These are phyloP conservation scores for Mimachlamys varia DNA, from an alignment of 2,888 invertebrate genomes.

Conservation along the genomic window DNA sequence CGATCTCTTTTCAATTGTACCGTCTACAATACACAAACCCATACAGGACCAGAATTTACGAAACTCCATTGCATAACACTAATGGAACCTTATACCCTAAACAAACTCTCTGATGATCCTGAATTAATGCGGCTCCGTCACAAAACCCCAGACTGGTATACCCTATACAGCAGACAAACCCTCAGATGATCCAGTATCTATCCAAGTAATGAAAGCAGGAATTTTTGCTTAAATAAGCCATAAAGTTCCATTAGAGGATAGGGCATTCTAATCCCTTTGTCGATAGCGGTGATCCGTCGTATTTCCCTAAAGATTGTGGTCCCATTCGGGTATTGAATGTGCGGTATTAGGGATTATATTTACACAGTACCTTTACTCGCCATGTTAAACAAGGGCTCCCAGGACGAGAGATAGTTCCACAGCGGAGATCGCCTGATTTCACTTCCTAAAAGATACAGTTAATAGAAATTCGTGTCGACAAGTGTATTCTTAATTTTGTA, in stretches of 20 bases:
- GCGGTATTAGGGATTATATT: background rate
- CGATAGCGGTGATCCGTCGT: background rate
- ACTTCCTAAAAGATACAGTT: background rate
- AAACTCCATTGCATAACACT: too few relatives aligned
- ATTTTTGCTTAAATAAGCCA: background rate
- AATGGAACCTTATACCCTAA: too few relatives aligned
- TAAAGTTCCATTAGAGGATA: constrained; percentile 11
- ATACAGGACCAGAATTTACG: too few relatives aligned
- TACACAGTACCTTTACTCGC: background rate
- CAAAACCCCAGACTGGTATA: background rate
- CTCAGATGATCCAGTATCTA: background rate
- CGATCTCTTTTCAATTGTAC: too few relatives aligned
- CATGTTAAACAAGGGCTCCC: background rate
- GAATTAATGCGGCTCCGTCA: background rate
- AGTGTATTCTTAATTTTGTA: constrained; percentile 28
- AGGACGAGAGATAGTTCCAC: background rate
- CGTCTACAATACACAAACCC: too few relatives aligned
- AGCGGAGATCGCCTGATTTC: background rate
- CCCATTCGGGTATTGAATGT: background rate
- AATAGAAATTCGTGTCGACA: constrained; percentile 26
- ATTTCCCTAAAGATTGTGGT: background rate
- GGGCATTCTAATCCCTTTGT: background rate
- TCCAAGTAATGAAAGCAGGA: background rate
- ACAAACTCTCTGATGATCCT: too few relatives aligned
- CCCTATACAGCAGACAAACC: background rate